Conservation (phyloP, 2,113 vertebrate genomes). For the Peromyscus maniculatus region DNA sequence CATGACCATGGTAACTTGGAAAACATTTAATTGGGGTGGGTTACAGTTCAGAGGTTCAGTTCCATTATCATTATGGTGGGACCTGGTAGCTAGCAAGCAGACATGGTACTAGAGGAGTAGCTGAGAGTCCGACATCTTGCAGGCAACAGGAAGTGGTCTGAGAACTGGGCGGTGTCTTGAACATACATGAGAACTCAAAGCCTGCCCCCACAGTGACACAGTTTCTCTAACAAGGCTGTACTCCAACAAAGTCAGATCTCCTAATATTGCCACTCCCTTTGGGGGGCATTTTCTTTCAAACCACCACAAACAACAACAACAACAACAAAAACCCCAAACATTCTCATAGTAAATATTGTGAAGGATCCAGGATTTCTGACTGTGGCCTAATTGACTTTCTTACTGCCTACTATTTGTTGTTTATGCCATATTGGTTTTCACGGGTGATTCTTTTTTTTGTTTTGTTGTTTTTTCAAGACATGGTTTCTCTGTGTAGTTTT, state of each 20-base stretch:
- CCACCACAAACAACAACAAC: too few species aligned
- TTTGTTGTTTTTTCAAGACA: too few species aligned
- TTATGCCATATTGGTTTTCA: not conserved
- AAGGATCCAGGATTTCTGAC: not conserved
- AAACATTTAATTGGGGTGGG: not conserved
- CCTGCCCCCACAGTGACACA: not conserved
- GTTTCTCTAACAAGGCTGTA: not conserved
- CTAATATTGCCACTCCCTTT: not conserved
- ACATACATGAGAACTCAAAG: not conserved
- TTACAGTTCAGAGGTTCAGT: not conserved
- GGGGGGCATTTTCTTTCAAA: too few species aligned
- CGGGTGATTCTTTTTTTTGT: slow-evolving; percentile 19
- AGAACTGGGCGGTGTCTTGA: not conserved
- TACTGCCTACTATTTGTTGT: not conserved
- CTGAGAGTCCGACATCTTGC: not conserved
- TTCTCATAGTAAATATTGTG: not conserved
- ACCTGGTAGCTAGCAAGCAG: not conserved
- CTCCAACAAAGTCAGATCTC: not conserved
- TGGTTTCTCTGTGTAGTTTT: too few species aligned
- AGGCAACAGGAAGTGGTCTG: not conserved
- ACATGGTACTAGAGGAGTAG: not conserved
- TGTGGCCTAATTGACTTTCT: not conserved
- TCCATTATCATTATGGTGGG: not conserved
- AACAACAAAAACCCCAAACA: not conserved
- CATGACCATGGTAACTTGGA: not conserved